A percentile compares a stretch with the other conserved stretches of the same genome.
Evolutionary conservation across 2,888 invertebrate genomes (phyloP).

Genomic region (Pomacea canaliculata): DNA sequence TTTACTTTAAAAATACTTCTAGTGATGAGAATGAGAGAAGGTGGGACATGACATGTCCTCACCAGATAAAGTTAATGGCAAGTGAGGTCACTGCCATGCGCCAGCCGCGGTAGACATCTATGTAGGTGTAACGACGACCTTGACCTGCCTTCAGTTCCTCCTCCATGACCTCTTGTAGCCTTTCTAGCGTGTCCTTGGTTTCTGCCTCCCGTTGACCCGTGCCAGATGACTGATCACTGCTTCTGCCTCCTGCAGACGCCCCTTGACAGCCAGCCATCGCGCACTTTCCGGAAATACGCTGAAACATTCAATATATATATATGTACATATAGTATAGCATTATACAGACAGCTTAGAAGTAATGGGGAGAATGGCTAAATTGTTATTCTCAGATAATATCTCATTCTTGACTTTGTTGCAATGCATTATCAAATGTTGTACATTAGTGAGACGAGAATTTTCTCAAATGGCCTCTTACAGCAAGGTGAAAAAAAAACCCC

Average conservation of each 20-base stretch:
- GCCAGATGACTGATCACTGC: constrained; percentile 40
- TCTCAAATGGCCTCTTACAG: too few species aligned
- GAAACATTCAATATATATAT: not conserved
- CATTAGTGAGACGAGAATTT: too few species aligned
- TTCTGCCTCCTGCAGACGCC: constrained; percentile 42
- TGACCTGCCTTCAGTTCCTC: constrained; percentile 24
- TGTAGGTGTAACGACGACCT: constrained; percentile 41
- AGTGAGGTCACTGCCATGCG: constrained; percentile 26
- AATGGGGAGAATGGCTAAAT: not conserved
- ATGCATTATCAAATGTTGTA: too few species aligned
- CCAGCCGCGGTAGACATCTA: constrained; percentile 44
- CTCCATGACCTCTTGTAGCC: constrained; percentile 27
- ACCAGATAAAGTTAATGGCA: constrained; percentile 31
- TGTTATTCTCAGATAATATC: too few species aligned
- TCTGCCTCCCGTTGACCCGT: constrained; percentile 37
- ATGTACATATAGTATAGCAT: too few species aligned
- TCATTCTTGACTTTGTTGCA: too few species aligned
- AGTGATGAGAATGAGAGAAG: too few species aligned
- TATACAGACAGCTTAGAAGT: not conserved
- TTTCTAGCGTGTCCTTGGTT: constrained; percentile 29
- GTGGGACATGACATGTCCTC: not conserved
- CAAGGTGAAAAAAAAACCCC: too few species aligned
- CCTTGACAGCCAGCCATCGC: constrained; percentile 45
- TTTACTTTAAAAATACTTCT: too few species aligned
- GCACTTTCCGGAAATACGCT: constrained; percentile 49